Base-by-base conservation (phyloP, 2,113 vertebrate genomes). In the Tragelaphus imberbis region DNA sequence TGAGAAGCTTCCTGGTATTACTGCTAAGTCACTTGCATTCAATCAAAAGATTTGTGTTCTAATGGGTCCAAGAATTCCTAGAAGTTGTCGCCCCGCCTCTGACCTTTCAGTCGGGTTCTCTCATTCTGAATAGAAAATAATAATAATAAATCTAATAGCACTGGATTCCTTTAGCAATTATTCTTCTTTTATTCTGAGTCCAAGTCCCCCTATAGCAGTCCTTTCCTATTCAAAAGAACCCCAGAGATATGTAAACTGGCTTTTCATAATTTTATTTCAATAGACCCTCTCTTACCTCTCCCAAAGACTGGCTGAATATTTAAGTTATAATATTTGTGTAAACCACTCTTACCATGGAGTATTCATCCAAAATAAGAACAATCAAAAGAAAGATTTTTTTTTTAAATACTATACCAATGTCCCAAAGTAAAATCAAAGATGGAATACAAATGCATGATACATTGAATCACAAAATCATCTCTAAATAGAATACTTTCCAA, bases 1-100 rank as follows among this genome's bases (percentile, higher is more conserved):
- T 84, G 85, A 90, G 95, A 97, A 95, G 17, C 36, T 95, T 96
- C 82, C 68, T 85, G 89, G 44, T 91, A 80, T 93, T 71, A 88
- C 80, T 95, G 86, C 65, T 92, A 95, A 96, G 27, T 97, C 84
- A 96, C 91, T 97, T 97, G 49, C 28, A 95, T 95, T 84, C 80
- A 85, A 40, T 88, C 13, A 53, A 97, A 88, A 94, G 85, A 91
- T 91, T 68, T 96, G 61, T 90, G 40, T 97, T 91, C 61, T 87
- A 17, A 89, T 89, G 79, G 17, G 44, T 68, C 79, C 47, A 96
- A 86, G 56, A 97, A 97, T 97, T 97, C 77, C 63, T 94, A 94
- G 53, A 94, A 90, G 5, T 65, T 68, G 36, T 27, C 0, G 1
- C 47, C 3, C 2, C 27, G 4, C 5, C 44, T 27, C 6, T 44